A percentile compares a stretch with the other conserved stretches of the same genome.
These are phyloP conservation scores for Dreissena rostriformis DNA, from an alignment of 1,140 invertebrate species.

Conservation along the genomic window DNA sequence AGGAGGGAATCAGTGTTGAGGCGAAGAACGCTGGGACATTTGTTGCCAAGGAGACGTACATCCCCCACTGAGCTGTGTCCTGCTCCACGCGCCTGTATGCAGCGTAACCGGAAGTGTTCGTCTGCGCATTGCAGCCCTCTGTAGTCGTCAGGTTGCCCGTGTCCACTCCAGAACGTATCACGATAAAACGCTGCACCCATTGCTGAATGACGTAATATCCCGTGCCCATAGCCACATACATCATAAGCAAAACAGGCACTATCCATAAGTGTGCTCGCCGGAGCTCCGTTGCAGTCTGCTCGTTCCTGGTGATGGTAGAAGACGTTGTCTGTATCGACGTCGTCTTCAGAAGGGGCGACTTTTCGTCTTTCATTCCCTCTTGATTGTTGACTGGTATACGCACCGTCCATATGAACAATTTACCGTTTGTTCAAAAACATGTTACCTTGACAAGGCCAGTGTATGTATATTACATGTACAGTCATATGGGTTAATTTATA, in stretches of 20 bases:
- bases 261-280: not conserved
- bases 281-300: not conserved
- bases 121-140: conserved; percentile 3
- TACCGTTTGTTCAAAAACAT: too few species aligned
- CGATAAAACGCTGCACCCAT: conserved; percentile 16
- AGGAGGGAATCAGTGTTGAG: not conserved
- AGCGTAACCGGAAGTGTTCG: conserved; percentile 10
- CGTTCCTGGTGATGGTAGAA: too few species aligned
- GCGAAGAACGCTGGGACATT: conserved; percentile 9
- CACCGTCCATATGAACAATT: too few species aligned
- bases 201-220: not conserved
- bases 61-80: conserved; percentile 36
- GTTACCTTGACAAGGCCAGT: too few species aligned
- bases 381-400: too few species aligned
- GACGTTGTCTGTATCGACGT: too few species aligned
- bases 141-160: not conserved
- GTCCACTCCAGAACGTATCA: not conserved
- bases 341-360: too few species aligned
- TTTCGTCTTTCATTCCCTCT: too few species aligned
- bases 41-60: conserved; percentile 16
- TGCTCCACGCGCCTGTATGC: not conserved
- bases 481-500: too few species aligned
- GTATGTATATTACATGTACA: too few species aligned
- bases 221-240: conserved; percentile 1
- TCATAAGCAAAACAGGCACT: not conserved